Base-by-base conservation (phyloP, 2,113 vertebrate genomes). In the Mungos mungo region DNA sequence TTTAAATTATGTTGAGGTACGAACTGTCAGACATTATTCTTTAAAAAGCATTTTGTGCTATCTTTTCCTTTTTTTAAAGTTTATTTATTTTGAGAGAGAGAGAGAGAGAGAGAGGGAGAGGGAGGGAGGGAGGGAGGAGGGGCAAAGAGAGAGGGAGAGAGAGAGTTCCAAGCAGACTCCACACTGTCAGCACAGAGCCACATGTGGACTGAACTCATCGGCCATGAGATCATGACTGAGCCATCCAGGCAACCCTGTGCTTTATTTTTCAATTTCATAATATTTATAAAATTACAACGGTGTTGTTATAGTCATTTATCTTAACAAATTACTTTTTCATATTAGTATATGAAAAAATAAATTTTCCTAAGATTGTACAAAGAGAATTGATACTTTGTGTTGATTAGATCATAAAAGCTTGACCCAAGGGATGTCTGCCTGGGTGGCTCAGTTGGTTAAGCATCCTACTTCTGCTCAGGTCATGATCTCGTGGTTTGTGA, bases 211-310 rank as follows among this genome's bases (percentile, higher is more conserved):
- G 3, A 69, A 19, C 33, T 33, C 68, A 69, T 5, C 2, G 2
- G 41, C 12, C 10, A 2, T 41, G 23, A 38, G 38, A 27, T 27
- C 71, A 27, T 74, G 71, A 74, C 71, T 72, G 71, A 72, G 71
- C 21, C 38, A 3, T 41, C 72, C 25, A 74, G 38, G 38, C 13
- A 27, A 27, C 72, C 25, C 92, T 80, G 47, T 68, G 23, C n/a
- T 76, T 81, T 88, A 41, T 50, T 93, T 97, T 97, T 91, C 23
- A 91, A 88, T 93, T 93, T 33, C 11, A 47, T 91, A 80, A 19
- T 84, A 66, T 66, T 82, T 92, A 31, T 29, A 96, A 21, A 52
- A 63, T 69, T 93, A 35, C 25, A 86, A 57, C 83, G 52, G 16
- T 76, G 84, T 92, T 82, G 25, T 81, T 76, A 33, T 93, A 45